Evolutionary conservation across 2,888 invertebrate species (phyloP).

Genomic region (Smittia sp.): DNA sequence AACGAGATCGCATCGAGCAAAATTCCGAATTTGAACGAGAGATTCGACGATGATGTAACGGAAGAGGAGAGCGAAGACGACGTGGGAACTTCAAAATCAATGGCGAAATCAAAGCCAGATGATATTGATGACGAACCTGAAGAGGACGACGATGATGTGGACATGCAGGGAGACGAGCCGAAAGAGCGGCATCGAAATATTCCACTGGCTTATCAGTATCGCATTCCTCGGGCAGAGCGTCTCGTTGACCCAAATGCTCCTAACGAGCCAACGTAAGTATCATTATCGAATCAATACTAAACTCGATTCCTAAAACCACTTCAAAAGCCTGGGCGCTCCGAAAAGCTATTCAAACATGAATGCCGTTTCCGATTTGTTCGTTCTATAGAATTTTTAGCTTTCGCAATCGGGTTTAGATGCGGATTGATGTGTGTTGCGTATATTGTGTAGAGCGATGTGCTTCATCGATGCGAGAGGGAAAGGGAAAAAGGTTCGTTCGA

Average conservation of each 20-base stretch:
- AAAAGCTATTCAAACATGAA: slow-evolving; percentile 5
- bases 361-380: slow-evolving; percentile 18
- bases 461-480: background rate
- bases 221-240: slow-evolving; percentile 46
- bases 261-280: slow-evolving; percentile 52
- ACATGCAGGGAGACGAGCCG: slow-evolving; percentile 35
- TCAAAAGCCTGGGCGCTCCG: slow-evolving; percentile 11
- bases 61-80: slow-evolving; percentile 5
- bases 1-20: background rate
- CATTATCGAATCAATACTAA: slow-evolving; percentile 16
- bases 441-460: background rate
- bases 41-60: slow-evolving; percentile 15
- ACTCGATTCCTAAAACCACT: slow-evolving; percentile 20
- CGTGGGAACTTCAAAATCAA: background rate
- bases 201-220: slow-evolving; percentile 28
- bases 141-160: slow-evolving; percentile 26
- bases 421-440: slow-evolving; percentile 11
- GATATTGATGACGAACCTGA: slow-evolving; percentile 27
- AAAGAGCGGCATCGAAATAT: background rate
- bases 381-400: slow-evolving; percentile 14
- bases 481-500: background rate
- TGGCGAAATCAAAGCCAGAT: background rate
- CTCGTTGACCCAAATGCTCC: slow-evolving; percentile 45
- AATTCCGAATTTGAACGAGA: slow-evolving; percentile 7
- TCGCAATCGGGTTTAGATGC: background rate